Evolutionary conservation across 2,113 vertebrate species (phyloP), one percentile per base, ranked within the genome.

Genomic region (Cervus canadensis): DNA sequence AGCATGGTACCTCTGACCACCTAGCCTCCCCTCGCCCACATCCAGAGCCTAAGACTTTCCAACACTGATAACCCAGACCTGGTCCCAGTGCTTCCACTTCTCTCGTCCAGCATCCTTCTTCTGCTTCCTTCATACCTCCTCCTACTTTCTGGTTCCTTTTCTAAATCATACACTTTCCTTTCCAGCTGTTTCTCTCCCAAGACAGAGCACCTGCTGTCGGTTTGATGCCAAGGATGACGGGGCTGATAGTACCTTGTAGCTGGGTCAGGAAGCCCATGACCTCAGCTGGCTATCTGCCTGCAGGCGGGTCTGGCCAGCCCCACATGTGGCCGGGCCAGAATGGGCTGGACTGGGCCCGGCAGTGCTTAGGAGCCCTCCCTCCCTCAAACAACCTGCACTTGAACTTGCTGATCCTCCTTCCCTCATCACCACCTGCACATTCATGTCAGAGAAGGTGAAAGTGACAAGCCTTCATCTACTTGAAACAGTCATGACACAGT

Each of bases 81-180:
- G 15, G 5, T 5, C 60, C 78, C 50, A 2, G 1, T 2, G 2
- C 33, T 78, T 78, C 40, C 13, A 19, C 7, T 6, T 79, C 33
- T 40, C 48, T 52, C 7, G 7, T 52, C 40, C 76, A 40, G 3
- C 21, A 1, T 12, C 79, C 6, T 64, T 59, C 90, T 52, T 83
- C 11, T 59, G 59, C 90, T 52, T 94, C 59, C 76, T 16, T 25
- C 6, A 28, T 10, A 14, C 40, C 83, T 11, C 28, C 92, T 95
- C 13, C 86, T 45, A 91, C 97, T n/a, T 96, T 19, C 96, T 52
- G 62, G 25, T 33, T 94, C n/a, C 48, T 85, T 83, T 76, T 89
- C 59, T 74, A 85, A 74, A 57, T 74, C 25, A 78, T 19, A 13
- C 3, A 25, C 11, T 17, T 56, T 25, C 62, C 13, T 45, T 74